Base-by-base conservation (phyloP, 37 sponge, comb jelly and placozoan species). In the Mnemiopsis leidyi region DNA sequence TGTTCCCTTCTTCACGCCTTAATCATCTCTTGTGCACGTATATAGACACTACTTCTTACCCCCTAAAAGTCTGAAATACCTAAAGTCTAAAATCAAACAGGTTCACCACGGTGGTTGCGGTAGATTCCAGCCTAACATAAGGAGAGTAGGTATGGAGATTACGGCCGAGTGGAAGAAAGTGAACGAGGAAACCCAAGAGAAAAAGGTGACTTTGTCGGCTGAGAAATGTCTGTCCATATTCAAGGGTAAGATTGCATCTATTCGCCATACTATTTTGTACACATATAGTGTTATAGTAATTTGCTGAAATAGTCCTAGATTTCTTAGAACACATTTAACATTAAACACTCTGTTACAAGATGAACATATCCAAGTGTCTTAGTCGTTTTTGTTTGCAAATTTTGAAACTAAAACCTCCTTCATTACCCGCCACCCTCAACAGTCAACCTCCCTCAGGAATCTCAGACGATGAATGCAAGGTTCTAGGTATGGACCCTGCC, bases 171-270 rank as follows among this genome's bases (percentile, higher is more conserved):
- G 97, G 98, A 96, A 97, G 77, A 69, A 88, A 25, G 94, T 95
- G 1, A 95, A 97, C 39, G 99, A 99, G 31, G 97, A 99, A 30
- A 95, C 95, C 0, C 97, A 97, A 93, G 99, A 99, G 94, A 96
- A 94, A 95, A 97, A 99, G 93, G 95, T 96, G 29, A 93, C 69
- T 18, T 93, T 97, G 24, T 93, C 94, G n/a, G 97, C 99, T 1
- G 99, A 99, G 73, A 73, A 97, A 38, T 97, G 97, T 23, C 94
- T 94, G 23, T 98, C 97, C 68, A 94, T 99, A 7, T 99, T 99
- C 94, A 96, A 96, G 76, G 96, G 90, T 85, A 85, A 13, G 61
- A 13, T 48, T 13, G n/a, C n/a, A n/a, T n/a, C n/a, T n/a, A n/a
- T n/a, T n/a, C n/a, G n/a, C n/a, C n/a, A n/a, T n/a, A n/a, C n/a